Evolutionary conservation across 2,888 invertebrate species (phyloP).

Genomic region (Oasisia sp.): DNA sequence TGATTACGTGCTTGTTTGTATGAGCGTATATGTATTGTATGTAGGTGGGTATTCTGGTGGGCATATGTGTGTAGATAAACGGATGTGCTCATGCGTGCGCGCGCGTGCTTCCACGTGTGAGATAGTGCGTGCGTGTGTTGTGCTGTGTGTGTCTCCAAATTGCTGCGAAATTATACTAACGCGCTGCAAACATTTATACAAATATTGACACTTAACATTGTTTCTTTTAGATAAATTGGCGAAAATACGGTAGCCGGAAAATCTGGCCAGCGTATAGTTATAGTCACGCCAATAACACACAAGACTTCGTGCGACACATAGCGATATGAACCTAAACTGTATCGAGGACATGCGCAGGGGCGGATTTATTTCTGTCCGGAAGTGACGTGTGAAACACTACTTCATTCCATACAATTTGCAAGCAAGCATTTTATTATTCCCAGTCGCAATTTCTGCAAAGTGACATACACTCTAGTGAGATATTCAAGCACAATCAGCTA

Average conservation of each 20-base stretch:
- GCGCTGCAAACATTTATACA: background rate
- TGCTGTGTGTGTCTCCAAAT: background rate
- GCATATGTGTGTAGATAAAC: too few relatives aligned
- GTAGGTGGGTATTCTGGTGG: too few relatives aligned
- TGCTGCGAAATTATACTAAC: too few relatives aligned
- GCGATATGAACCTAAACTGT: background rate
- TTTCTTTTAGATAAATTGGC: background rate
- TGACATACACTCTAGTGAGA: background rate
- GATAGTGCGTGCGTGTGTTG: background rate
- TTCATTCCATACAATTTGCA: background rate
- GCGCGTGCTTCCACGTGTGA: background rate
- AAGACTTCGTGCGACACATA: background rate
- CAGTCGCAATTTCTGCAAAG: background rate
- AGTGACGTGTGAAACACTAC: background rate
- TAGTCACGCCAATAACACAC: background rate
- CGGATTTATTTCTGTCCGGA: background rate
- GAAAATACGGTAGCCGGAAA: background rate
- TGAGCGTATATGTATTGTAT: too few relatives aligned
- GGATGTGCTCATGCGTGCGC: background rate
- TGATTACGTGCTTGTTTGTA: too few relatives aligned
- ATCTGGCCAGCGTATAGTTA: background rate
- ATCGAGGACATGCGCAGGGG: background rate
- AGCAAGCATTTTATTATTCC: background rate
- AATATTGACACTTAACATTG: background rate
- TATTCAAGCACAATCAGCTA: background rate